phyloP scores from a whole-genome alignment of 2,113 vertebrate species.

The Phaetusa simplex region DNA sequence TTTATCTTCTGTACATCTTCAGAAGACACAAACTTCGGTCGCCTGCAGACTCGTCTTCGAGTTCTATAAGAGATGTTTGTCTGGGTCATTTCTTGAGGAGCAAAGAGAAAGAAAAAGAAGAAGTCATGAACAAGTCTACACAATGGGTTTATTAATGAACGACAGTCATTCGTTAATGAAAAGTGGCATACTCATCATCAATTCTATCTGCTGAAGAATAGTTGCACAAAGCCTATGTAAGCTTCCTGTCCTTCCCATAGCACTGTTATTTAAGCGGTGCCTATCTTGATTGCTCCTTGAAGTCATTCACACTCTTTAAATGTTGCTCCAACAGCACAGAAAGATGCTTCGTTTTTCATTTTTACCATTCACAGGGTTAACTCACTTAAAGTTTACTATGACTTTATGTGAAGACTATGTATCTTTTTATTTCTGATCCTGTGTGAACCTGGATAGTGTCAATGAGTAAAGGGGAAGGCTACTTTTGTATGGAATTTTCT shows the following conservation, averaged over 20 bases:
- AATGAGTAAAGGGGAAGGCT: neutral
- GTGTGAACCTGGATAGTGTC: neutral
- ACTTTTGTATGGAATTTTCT: neutral
- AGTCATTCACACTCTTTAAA: neutral
- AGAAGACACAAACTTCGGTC: constrained; percentile 85
- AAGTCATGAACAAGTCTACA: neutral
- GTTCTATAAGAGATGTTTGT: constrained; percentile 77
- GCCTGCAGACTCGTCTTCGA: constrained; percentile 77
- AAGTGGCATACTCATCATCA: neutral
- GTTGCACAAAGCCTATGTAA: neutral
- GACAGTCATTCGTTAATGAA: neutral
- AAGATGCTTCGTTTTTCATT: neutral
- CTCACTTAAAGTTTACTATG: neutral
- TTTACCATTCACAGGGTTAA: neutral
- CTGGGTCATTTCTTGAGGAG: constrained; percentile 83
- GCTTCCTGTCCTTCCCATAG: neutral
- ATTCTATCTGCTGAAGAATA: neutral
- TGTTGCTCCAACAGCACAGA: neutral
- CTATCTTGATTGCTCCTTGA: neutral
- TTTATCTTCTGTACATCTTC: constrained; percentile 78
- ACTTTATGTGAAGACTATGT: neutral
- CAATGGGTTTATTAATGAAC: neutral
- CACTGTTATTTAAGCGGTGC: neutral
- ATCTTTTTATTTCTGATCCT: neutral
- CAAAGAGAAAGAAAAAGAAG: neutral